Evolutionary conservation across 2,888 invertebrate genomes (phyloP).

Genomic region (Saturnia japonica): DNA sequence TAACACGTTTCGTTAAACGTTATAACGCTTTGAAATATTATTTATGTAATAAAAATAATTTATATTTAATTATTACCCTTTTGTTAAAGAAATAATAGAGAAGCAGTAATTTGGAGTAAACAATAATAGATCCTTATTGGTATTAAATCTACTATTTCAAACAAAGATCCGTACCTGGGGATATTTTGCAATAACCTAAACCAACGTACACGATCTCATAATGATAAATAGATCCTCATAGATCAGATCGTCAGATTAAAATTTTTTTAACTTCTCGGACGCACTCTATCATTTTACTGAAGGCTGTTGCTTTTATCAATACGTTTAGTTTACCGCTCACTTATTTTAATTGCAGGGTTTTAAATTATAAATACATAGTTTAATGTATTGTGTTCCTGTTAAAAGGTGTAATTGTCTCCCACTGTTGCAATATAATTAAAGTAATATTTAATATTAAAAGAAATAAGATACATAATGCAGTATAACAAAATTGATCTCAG

Average conservation of each 20-base stretch:
- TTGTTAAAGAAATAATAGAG: too few species aligned
- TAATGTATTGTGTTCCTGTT: neutral
- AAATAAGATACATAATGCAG: neutral
- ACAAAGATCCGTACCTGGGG: conserved; percentile 16
- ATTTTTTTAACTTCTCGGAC: conserved; percentile 16
- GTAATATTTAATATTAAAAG: neutral
- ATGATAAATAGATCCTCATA: conserved; percentile 28
- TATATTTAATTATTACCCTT: too few species aligned
- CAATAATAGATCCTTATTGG: neutral
- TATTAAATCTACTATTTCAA: neutral
- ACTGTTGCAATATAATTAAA: neutral
- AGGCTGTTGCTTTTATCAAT: conserved; percentile 28
- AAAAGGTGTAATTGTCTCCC: neutral
- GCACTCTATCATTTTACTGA: conserved; percentile 25
- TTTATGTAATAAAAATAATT: neutral
- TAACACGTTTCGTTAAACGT: neutral
- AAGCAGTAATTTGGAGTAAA: neutral
- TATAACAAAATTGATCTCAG: neutral
- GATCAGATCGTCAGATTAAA: conserved; percentile 21
- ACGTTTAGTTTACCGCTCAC: conserved; percentile 20
- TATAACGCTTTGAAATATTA: neutral
- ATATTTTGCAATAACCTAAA: conserved; percentile 28
- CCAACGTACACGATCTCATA: conserved; percentile 28
- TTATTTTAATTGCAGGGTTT: conserved; percentile 30
- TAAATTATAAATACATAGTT: neutral